Evolutionary conservation across 2,797 vertebrate species (phyloP), one percentile per base, ranked within the genome.

Genomic region (Mionectes olivaceus): DNA sequence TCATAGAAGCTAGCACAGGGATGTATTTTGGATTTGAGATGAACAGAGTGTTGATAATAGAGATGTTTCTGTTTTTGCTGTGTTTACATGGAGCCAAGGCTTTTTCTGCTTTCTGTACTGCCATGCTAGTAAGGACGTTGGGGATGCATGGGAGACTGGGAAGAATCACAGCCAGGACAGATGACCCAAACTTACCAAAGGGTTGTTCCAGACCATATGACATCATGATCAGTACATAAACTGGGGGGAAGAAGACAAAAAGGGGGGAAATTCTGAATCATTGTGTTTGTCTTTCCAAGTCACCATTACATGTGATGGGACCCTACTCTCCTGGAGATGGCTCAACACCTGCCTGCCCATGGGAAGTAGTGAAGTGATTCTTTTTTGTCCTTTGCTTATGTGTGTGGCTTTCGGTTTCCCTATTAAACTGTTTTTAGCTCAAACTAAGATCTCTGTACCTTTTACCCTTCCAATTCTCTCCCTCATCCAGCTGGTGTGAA

Each of bases 41-140:
- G 27, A 55, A 21, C 8, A 17, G 9, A n/a, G 19, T 1, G 9
- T 10, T 49, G 23, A 10, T 37, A 37, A 28, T 10, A 43, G 6
- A 49, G 7, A 49, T 61, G 4, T 11, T 68, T 75, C 55, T 11
- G 15, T 27, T 47, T 16, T 19, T 41, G 18, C 14, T 32, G 8
- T 12, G 12, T 21, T 60, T 47, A 14, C 8, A 19, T 18, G 35
- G 33, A 68, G 5, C 15, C 47, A 35, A 75, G 18, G 14, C 18
- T 7, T 14, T 35, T 28, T 22, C 61, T 61, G 32, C 32, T 37
- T 4, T 10, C 41, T 2, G 11, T 43, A 7, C 6, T 37, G 1
- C 30, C 25, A 10, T 0, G 0, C 3, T 61, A 27, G 27, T 16
- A 44, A 37, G 27, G 35, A 49, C 37, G 6, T 1, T n/a, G 15